These are phyloP conservation scores for Gasteruption jaculator DNA, from an alignment of 2,888 invertebrate genomes.

Conservation along the genomic window DNA sequence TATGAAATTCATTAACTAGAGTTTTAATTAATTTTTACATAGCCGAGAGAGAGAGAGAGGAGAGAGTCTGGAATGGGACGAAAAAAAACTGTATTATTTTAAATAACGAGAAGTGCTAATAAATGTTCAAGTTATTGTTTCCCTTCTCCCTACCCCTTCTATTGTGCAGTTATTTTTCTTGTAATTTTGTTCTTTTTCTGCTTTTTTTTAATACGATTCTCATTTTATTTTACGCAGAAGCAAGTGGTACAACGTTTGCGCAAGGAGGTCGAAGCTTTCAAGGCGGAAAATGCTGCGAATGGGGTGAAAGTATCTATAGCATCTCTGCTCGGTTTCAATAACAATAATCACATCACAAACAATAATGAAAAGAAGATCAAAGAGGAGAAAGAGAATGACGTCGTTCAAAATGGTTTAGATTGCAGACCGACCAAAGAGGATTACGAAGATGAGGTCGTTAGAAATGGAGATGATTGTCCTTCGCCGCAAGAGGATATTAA, in stretches of 20 bases:
- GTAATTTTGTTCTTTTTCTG: conserved; percentile 7
- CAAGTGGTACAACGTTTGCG: conserved; percentile 57
- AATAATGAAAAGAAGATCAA: conserved; percentile 35
- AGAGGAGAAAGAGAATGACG: conserved; percentile 29
- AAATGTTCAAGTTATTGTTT: too few species aligned
- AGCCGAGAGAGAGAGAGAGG: too few species aligned
- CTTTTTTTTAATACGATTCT: conserved; percentile 17
- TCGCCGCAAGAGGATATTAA: conserved; percentile 24
- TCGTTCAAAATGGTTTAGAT: conserved; percentile 25
- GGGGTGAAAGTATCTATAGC: conserved; percentile 41
- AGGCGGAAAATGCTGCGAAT: conserved; percentile 44
- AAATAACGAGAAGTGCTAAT: too few species aligned
- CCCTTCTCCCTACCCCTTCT: conserved; percentile 1
- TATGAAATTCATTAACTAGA: background rate
- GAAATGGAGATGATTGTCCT: conserved; percentile 34
- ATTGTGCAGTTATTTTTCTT: conserved; percentile 5
- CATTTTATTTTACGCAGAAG: conserved; percentile 55
- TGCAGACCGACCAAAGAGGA: conserved; percentile 37
- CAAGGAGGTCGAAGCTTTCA: conserved; percentile 57
- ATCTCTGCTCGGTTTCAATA: conserved; percentile 38
- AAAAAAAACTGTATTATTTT: too few species aligned
- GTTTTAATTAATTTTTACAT: too few species aligned
- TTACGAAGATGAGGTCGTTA: conserved; percentile 37
- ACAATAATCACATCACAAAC: conserved; percentile 39
- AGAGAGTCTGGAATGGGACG: too few species aligned